Conservation (phyloP, 1,140 invertebrate species). For the Achatina immaculata region DNA sequence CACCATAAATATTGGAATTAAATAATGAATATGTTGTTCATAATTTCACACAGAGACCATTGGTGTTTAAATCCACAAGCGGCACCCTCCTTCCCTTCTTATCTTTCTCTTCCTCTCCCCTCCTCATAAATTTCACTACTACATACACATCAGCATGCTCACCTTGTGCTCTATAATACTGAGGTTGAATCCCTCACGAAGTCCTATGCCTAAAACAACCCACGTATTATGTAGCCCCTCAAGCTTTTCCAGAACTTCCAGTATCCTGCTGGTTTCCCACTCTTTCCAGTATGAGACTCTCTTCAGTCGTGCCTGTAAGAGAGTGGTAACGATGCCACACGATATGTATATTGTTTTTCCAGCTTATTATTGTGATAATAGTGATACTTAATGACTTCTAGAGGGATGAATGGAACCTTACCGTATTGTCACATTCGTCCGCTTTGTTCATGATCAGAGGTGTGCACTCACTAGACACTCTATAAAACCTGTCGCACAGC, state of each 20-base stretch:
- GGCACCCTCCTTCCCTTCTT: background rate
- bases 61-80: background rate
- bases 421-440: background rate
- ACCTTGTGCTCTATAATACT: background rate
- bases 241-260: background rate
- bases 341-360: too few relatives aligned
- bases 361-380: background rate
- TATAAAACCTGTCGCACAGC: background rate
- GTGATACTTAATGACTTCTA: background rate
- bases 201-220: conserved; percentile 37
- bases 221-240: background rate
- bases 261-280: background rate
- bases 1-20: background rate
- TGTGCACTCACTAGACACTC: background rate
- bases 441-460: background rate
- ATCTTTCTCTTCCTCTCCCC: background rate
- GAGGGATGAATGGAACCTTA: background rate
- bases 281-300: conserved; percentile 15
- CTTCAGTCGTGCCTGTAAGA: background rate
- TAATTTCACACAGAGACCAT: background rate
- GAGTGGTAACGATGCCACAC: background rate
- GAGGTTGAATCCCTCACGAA: conserved; percentile 35
- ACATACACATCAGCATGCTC: background rate
- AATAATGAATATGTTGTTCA: background rate
- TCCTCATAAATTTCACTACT: background rate